phyloP scores from a whole-genome alignment of 1,140 invertebrate genomes.

The Drosophila sucinea region DNA sequence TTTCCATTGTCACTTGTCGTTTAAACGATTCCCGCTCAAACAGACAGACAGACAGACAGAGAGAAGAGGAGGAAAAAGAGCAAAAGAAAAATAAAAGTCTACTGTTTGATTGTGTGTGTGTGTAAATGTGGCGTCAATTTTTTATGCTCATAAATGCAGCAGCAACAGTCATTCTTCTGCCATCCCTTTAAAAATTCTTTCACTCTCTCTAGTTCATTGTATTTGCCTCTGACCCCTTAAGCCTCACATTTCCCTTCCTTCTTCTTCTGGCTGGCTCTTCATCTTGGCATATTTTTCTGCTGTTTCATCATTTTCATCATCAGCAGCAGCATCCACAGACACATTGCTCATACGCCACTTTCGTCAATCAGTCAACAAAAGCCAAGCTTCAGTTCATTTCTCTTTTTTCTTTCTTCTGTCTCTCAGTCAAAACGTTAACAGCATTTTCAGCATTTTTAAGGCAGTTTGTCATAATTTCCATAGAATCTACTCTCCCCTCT shows the following conservation, averaged over 20 bases:
- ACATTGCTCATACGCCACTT: slow-evolving; percentile 80
- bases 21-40: slow-evolving; percentile 55
- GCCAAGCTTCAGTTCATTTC: slow-evolving; percentile 60
- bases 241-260: no score
- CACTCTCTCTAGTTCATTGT: slow-evolving; percentile 69
- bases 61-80: slow-evolving; percentile 33
- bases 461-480: slow-evolving; percentile 81
- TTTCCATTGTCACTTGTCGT: slow-evolving; percentile 62
- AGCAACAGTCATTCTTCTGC: neutral
- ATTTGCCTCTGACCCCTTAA: slow-evolving; percentile 58
- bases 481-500: slow-evolving; percentile 54
- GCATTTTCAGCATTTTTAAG: slow-evolving; percentile 79
- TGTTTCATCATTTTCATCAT: slow-evolving; percentile 80
- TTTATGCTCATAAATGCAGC: slow-evolving; percentile 79
- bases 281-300: slow-evolving; percentile 69
- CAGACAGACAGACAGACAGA: neutral
- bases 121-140: slow-evolving; percentile 77
- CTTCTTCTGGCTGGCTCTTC: neutral
- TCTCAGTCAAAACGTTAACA: slow-evolving; percentile 70
- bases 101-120: slow-evolving; percentile 54
- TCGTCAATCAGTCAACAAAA: slow-evolving; percentile 62
- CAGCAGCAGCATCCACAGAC: slow-evolving; percentile 31
- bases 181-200: neutral
- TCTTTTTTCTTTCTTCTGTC: slow-evolving; percentile 35
- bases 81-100: slow-evolving; percentile 5